phyloP scores from a whole-genome alignment of 2,797 vertebrate genomes.

The Crax fasciolata region DNA sequence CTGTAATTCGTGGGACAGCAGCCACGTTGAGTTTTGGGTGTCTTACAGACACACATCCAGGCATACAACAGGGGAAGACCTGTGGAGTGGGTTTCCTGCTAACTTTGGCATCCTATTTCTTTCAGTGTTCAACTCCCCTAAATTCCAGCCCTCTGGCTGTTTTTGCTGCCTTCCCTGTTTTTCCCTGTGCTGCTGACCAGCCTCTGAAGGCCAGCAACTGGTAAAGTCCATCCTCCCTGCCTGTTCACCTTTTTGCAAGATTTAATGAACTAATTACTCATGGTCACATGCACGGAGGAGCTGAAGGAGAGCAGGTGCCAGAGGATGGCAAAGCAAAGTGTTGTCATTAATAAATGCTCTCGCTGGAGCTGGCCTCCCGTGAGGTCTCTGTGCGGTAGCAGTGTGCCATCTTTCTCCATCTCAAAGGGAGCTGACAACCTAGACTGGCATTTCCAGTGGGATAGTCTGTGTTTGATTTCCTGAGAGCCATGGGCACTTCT shows the following conservation, averaged over 20 bases:
- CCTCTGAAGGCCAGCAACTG: not conserved
- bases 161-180: not conserved
- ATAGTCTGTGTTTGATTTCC: no score
- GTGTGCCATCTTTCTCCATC: not conserved
- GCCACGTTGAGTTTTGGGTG: not conserved
- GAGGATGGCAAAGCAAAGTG: not conserved
- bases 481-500: not conserved
- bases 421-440: not conserved
- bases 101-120: not conserved
- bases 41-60: no score
- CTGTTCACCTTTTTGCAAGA: not conserved
- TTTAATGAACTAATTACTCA: not conserved
- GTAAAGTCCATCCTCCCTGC: not conserved
- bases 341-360: not conserved
- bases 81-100: not conserved
- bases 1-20: not conserved
- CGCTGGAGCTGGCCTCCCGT: not conserved
- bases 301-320: not conserved
- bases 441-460: not conserved
- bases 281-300: not conserved
- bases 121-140: not conserved
- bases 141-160: not conserved
- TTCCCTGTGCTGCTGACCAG: not conserved
- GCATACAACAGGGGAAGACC: not conserved
- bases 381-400: not conserved